Conservation (phyloP, 2,888 invertebrate genomes). For the Stictocephala bisonia region DNA sequence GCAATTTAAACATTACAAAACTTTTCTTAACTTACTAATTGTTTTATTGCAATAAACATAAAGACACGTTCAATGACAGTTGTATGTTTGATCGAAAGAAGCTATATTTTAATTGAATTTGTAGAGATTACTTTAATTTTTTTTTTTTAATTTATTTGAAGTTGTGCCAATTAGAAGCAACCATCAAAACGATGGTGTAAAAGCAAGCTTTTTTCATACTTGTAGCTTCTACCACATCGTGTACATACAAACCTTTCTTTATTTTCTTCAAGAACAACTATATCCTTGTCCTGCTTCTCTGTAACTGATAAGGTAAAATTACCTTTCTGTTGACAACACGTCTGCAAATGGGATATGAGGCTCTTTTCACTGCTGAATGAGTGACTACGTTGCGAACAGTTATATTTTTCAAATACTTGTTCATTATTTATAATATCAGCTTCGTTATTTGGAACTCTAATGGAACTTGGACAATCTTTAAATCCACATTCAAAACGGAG, state of each 20-base stretch:
- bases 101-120: too few relatives aligned
- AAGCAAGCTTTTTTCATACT: conserved; percentile 50
- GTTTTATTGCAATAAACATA: too few relatives aligned
- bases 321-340: conserved; percentile 66
- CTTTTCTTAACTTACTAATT: too few relatives aligned
- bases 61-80: too few relatives aligned
- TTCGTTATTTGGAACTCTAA: conserved; percentile 7
- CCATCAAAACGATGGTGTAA: conserved; percentile 60
- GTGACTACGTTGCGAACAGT: conserved; percentile 56
- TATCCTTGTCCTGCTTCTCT: conserved; percentile 34
- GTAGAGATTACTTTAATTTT: too few relatives aligned
- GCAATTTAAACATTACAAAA: too few relatives aligned
- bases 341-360: conserved; percentile 57
- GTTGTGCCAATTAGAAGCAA: too few relatives aligned
- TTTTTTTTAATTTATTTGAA: too few relatives aligned
- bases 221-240: conserved; percentile 45
- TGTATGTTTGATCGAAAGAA: too few relatives aligned
- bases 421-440: too few relatives aligned
- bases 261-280: conserved; percentile 16
- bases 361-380: conserved; percentile 56
- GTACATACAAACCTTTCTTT: conserved; percentile 19
- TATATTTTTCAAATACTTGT: too few relatives aligned
- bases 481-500: conserved; percentile 61
- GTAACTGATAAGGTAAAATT: conserved; percentile 66
- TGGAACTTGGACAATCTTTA: conserved; percentile 27